Base-by-base conservation (phyloP, 2,888 invertebrate species). In the Cancer borealis region DNA sequence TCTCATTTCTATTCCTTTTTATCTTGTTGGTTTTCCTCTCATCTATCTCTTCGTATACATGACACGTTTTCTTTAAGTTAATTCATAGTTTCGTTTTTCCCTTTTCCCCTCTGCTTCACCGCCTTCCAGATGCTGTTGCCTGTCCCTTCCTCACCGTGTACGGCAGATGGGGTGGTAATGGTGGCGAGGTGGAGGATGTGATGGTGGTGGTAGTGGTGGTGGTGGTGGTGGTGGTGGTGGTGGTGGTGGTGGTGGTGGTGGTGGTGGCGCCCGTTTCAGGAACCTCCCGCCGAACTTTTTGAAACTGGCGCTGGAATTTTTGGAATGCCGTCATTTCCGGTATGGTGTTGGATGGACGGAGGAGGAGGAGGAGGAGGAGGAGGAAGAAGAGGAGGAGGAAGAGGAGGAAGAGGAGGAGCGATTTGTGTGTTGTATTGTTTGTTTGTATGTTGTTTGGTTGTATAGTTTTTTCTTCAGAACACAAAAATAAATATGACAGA, bases 301-400 rank as follows among this genome's bases (percentile, higher is more conserved):
- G 89, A 93, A 89, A 93, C 46, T 93, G 89, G 93, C 89, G 89
- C 79, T 46, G 79, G 93, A 93, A 93, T 93, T 93, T 93, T 93
- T 73, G 93, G 93, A 93, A 93, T 93, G 93, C 66, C 46, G 89
- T 93, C 93, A 93, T 93, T 93, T 93, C 93, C 93, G 73, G 66
- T 73, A n/a, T 26, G n/a, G 88, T 73, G 73, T 73, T 73, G 73
- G 73, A 26, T 26, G 39, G 21, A 66, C 39, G 66, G 66, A 66
- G 66, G 66, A 66, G 66, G 66, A 66, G 66, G 84, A 84, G 17
- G 84, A 84, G 8, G 84, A 84, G 39, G 39, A 84, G 84, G 84
- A 84, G 84, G 39, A 84, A 5, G 84, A 84, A 10, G 84, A 39
- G 2, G 84, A 84, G 17, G 39, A 84, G 8, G 79, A 84, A 3